Conservation (phyloP, 2,113 vertebrate genomes). For the Petrocephalus microphthalmus region DNA sequence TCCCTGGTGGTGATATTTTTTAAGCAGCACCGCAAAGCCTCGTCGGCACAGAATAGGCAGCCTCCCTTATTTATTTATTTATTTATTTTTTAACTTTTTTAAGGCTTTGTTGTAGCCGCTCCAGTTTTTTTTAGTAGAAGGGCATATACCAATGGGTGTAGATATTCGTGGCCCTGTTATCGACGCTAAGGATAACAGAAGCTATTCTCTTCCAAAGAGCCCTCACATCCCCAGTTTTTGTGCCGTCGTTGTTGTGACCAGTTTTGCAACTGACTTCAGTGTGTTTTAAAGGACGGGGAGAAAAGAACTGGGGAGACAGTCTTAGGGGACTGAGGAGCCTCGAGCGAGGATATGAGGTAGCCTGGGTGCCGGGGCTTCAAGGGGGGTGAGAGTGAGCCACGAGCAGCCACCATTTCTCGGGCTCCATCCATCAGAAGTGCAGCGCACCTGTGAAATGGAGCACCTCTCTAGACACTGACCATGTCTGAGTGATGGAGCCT, state of each 20-base stretch:
- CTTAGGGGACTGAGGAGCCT: not conserved
- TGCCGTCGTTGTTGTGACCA: not conserved
- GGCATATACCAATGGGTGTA: not conserved
- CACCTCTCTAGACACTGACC: not conserved
- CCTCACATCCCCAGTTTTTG: not conserved
- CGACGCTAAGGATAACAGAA: not conserved
- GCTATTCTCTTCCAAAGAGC: not conserved
- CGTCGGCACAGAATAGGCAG: not conserved
- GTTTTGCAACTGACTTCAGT: not conserved
- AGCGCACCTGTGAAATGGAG: not conserved
- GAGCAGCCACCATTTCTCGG: not conserved
- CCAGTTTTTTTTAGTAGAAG: not conserved
- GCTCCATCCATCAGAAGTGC: not conserved
- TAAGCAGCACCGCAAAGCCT: not conserved
- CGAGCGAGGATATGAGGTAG: not conserved
- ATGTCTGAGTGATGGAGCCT: not conserved
- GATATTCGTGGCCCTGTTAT: not conserved
- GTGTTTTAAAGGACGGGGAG: not conserved
- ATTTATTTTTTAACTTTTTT: not conserved
- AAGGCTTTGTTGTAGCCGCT: not conserved
- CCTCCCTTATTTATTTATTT: not conserved
- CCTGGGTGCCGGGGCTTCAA: not conserved
- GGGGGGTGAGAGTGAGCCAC: not conserved
- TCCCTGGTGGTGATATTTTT: not conserved
- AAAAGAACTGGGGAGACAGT: too few relatives aligned